Conservation (phyloP, 2,797 vertebrate species). For the Sebastes trivittatus region DNA sequence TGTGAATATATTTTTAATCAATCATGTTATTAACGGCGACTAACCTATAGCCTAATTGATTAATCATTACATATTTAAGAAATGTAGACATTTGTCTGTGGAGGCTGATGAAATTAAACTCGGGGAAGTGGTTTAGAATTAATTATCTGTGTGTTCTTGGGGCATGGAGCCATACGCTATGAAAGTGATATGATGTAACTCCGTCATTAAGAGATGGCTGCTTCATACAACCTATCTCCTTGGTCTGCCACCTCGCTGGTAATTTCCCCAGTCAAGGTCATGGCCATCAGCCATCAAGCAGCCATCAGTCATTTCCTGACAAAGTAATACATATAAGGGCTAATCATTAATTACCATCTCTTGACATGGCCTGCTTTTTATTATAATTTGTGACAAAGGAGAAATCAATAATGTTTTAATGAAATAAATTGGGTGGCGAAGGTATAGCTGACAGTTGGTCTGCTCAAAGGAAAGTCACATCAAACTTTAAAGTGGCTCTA, state of each 20-base stretch:
- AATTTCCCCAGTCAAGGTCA: conserved; percentile 72
- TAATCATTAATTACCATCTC: conserved; percentile 71
- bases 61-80: background rate
- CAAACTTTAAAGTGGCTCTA: conserved; percentile 64
- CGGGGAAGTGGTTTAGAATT: conserved; percentile 33
- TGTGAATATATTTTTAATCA: background rate
- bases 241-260: conserved; percentile 46
- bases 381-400: conserved; percentile 68
- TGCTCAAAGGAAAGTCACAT: conserved; percentile 53
- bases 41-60: background rate
- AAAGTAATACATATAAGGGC: conserved; percentile 66
- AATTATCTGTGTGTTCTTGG: conserved; percentile 45
- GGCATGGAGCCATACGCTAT: conserved; percentile 46
- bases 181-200: conserved; percentile 52
- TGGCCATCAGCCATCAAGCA: conserved; percentile 66
- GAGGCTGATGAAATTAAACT: conserved; percentile 22
- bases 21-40: background rate
- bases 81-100: background rate
- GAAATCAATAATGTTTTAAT: conserved; percentile 75
- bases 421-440: conserved; percentile 50
- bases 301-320: conserved; percentile 66
- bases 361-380: conserved; percentile 63
- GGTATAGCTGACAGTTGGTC: conserved; percentile 25
- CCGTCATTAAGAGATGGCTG: conserved; percentile 62
- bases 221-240: conserved; percentile 59